Evolutionary conservation across 2,888 invertebrate species (phyloP), one percentile per base, ranked within the genome.

Genomic region (Zhuqinia jingwanae): DNA sequence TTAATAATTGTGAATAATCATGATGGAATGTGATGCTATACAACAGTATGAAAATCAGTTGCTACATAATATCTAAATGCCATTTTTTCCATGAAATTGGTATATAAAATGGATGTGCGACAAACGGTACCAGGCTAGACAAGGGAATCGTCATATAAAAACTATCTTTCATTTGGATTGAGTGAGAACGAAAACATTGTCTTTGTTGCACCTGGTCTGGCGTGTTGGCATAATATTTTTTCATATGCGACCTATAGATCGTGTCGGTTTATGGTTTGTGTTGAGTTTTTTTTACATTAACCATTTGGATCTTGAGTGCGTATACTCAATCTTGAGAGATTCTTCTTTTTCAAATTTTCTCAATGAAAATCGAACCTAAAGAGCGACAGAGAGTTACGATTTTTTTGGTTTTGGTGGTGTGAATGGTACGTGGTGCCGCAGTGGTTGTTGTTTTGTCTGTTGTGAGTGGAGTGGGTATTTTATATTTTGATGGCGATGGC

Each of bases 391-490:
- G 13, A 15, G 27, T 70, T 30, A 58, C 30, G 76, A 36, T 36
- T 36, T n/a, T 82, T 30, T 13, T 22, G 20, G 45, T 73, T 53
- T 58, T 8, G 2, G 2, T 58, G 36, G 77, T 63, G 56, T 73
- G 15, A 27, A 58, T 58, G 47, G 17, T 68, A 56, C 36, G 5
- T 60, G 30, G 36, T 65, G n/a, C 10, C 36, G 27, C n/a, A 42
- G 65, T 79, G 50, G 56, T n/a, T 78, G 70, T 65, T 65, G 17
- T 56, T 76, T 77, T 68, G 42, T 65, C 3, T 17, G 79, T 85
- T 17, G 73, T 85, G 68, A 85, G 60, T 75, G 75, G 73, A n/a
- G n/a, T n/a, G n/a, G n/a, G n/a, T n/a, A 84, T 84, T 63, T 27
- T 77, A n/a, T 50, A 47, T 76, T 65, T 27, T 10, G 22, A 36